phyloP scores from a whole-genome alignment of 2,888 invertebrate species.

The Athetis lepigone region DNA sequence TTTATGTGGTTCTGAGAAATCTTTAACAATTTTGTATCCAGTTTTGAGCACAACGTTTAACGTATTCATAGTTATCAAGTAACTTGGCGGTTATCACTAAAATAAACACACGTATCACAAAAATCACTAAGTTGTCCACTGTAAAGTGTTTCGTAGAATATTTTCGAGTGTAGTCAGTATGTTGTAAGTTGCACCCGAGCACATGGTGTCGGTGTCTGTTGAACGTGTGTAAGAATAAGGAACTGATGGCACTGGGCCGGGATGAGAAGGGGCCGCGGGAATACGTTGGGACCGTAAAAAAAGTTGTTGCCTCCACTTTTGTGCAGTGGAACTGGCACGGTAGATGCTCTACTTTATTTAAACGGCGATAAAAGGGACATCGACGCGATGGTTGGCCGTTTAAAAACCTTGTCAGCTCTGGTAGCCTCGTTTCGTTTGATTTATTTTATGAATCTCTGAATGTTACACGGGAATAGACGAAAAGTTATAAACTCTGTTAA shows the following conservation, averaged over 20 bases:
- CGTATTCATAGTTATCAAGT: conserved; percentile 78
- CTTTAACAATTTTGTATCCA: conserved; percentile 86
- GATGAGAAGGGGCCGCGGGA: conserved; percentile 83
- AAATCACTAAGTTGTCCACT: conserved; percentile 37
- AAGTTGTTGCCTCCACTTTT: conserved; percentile 85
- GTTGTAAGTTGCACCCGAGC: conserved; percentile 64
- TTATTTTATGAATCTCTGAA: conserved; percentile 40
- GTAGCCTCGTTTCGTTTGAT: conserved; percentile 45
- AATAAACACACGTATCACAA: conserved; percentile 47
- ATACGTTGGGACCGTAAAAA: conserved; percentile 87
- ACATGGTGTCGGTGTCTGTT: conserved; percentile 82
- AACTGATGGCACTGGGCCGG: conserved; percentile 77
- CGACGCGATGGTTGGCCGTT: conserved; percentile 27
- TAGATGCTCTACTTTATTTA: conserved; percentile 80
- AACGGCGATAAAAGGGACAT: conserved; percentile 49
- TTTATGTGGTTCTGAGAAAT: conserved; percentile 83
- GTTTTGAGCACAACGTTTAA: conserved; percentile 85
- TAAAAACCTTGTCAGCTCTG: conserved; percentile 45
- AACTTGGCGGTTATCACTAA: conserved; percentile 47
- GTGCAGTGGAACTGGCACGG: conserved; percentile 68
- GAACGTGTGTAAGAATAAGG: conserved; percentile 83
- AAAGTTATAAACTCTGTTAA: conserved; percentile 22
- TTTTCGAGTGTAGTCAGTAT: conserved; percentile 43
- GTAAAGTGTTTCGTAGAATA: conserved; percentile 41
- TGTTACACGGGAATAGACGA: conserved; percentile 26